Evolutionary conservation across 2,888 invertebrate species (phyloP).

Genomic region (Anoplius nigerrimus): DNA sequence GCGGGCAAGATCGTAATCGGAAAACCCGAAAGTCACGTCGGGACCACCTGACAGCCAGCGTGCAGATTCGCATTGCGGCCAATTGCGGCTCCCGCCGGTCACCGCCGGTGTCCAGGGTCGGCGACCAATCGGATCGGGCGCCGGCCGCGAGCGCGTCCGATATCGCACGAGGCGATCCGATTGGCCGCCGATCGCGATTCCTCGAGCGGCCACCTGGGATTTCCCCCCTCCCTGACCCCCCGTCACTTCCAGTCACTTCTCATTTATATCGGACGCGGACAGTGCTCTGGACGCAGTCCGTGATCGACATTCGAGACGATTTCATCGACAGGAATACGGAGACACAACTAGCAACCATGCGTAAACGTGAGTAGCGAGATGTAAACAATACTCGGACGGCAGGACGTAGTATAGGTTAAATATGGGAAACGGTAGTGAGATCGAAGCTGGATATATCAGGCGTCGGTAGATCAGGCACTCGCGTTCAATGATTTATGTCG

Average conservation of each 20-base stretch:
- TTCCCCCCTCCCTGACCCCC: constrained; percentile 26
- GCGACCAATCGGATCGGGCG: constrained; percentile 8
- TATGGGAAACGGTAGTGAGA: no score
- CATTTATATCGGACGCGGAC: constrained; percentile 28
- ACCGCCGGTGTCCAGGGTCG: not conserved
- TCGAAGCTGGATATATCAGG: no score
- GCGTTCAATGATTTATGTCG: no score
- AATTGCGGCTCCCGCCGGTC: no score
- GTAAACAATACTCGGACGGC: no score
- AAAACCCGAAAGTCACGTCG: no score
- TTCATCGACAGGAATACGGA: not conserved
- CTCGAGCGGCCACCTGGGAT: constrained; percentile 11
- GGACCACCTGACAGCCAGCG: no score
- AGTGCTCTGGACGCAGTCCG: constrained; percentile 27
- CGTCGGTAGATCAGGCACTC: no score
- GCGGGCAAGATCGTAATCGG: no score
- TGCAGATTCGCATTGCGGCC: constrained; percentile 9
- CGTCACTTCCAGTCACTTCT: no score
- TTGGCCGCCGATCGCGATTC: not conserved
- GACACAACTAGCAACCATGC: constrained; percentile 25
- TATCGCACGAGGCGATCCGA: not conserved
- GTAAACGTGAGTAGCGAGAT: constrained; percentile 41
- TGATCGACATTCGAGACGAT: constrained; percentile 25
- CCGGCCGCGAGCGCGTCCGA: not conserved
- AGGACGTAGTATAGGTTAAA: no score